Evolutionary conservation across 2,113 vertebrate genomes (phyloP).

Genomic region (Budorcas taxicolor): DNA sequence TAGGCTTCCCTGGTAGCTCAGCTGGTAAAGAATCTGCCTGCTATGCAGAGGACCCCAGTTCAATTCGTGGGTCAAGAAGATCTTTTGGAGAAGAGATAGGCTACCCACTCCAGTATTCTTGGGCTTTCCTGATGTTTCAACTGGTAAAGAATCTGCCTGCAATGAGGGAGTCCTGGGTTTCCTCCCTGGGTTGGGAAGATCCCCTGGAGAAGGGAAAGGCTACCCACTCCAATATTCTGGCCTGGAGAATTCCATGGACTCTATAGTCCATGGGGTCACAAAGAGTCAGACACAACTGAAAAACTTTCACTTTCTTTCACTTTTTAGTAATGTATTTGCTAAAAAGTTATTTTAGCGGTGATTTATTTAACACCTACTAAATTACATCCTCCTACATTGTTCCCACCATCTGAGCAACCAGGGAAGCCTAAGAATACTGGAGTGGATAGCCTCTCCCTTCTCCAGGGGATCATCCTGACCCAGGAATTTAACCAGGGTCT

Average conservation of each 20-base stretch:
- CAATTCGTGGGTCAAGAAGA: background rate
- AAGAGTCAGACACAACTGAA: background rate
- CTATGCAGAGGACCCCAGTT: background rate
- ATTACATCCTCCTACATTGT: background rate
- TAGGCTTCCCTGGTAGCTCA: background rate
- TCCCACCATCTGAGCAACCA: background rate
- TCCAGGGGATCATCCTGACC: background rate
- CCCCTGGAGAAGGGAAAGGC: background rate
- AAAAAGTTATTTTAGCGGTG: background rate
- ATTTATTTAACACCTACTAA: background rate
- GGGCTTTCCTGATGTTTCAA: background rate
- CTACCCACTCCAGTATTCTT: background rate
- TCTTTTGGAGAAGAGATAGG: background rate
- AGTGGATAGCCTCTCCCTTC: background rate
- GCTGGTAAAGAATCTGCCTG: background rate
- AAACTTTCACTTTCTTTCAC: background rate
- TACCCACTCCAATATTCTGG: background rate
- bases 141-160: background rate
- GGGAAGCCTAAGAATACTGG: background rate
- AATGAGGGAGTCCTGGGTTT: background rate
- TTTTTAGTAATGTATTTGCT: background rate
- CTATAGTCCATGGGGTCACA: background rate
- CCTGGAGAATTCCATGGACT: background rate
- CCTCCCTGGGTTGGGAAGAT: background rate
- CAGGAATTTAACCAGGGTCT: background rate